Percentiles rank a stretch among this genome's conserved stretches.
Conservation (phyloP, 2,888 invertebrate species). For the Leptopilina syphax region DNA sequence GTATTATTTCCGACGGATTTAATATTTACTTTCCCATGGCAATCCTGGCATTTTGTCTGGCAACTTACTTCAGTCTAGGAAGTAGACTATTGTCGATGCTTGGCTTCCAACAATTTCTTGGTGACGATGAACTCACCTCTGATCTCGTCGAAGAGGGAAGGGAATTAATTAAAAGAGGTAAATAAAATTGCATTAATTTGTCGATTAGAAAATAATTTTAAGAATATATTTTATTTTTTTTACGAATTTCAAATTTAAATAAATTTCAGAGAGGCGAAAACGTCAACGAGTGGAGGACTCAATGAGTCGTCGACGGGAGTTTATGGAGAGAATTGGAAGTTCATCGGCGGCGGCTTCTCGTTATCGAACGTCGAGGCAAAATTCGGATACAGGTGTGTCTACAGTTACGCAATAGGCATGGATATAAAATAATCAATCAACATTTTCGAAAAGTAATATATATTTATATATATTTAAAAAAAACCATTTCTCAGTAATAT, state of each 20-base stretch:
- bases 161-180: slow-evolving; percentile 93
- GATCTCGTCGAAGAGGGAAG: slow-evolving; percentile 96
- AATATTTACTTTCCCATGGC: slow-evolving; percentile 99
- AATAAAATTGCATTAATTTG: neutral
- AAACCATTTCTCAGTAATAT: slow-evolving; percentile 74
- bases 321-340: slow-evolving; percentile 82
- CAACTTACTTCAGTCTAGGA: slow-evolving; percentile 96
- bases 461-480: slow-evolving; percentile 22
- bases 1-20: slow-evolving; percentile 97
- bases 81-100: slow-evolving; percentile 92
- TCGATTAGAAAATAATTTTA: slow-evolving; percentile 9
- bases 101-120: slow-evolving; percentile 98
- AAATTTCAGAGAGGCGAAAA: slow-evolving; percentile 85
- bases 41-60: slow-evolving; percentile 93
- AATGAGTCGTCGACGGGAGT: slow-evolving; percentile 85
- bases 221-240: too few species aligned
- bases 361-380: slow-evolving; percentile 76
- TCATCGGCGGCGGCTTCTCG: slow-evolving; percentile 70
- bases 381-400: slow-evolving; percentile 77
- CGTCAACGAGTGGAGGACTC: slow-evolving; percentile 90
- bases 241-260: neutral
- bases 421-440: slow-evolving; percentile 9
- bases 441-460: slow-evolving; percentile 29
- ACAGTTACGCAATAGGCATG: slow-evolving; percentile 42
- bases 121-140: slow-evolving; percentile 94